Base-by-base conservation (phyloP, 2,113 vertebrate genomes). In the Pavo muticus region DNA sequence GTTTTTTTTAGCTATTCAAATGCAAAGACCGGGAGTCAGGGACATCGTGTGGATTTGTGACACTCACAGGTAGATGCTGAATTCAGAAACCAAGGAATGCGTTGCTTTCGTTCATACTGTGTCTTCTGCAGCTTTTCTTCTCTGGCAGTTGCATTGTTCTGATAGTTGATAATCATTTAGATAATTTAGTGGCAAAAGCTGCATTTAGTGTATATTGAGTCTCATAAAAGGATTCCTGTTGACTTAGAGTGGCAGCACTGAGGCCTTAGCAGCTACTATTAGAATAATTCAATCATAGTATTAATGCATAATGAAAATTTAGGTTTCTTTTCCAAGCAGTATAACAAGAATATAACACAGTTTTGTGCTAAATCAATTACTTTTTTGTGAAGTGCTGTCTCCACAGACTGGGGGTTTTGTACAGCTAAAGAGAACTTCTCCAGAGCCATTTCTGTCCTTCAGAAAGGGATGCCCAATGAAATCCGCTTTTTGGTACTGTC, bases 11-110 rank as follows among this genome's bases (percentile, higher is more conserved):
- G 16, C 37, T n/a, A 32, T 85, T 94, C 48, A 91, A 14, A 90
- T 74, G 84, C 69, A 57, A 83, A 91, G 82, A 72, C 8, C 60
- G n/a, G 45, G 68, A 91, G 71, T 87, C 73, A 24, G 56, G 74
- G 64, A 68, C 0, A 0, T 90, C 57, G 1, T 10, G 21, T 64
- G 59, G 68, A 44, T 74, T 77, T 25, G 75, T 93, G 91, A 91
- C 84, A 74, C 79, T 89, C 63, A 16, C 47, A 30, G 25, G 35
- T 50, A 87, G 90, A 60, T 8, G 9, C 5, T 64, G 69, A 82
- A 64, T 68, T 85, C 0, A 45, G 67, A 80, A 4, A 0, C 2
- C 14, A 32, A 39, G 61, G 48, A 81, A 56, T 15, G 3, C 4
- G 25, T 60, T 89, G 67, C 4, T 83, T 91, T 85, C 39, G 11